phyloP scores from a whole-genome alignment of 2,888 invertebrate genomes.

The Clanis bilineata region DNA sequence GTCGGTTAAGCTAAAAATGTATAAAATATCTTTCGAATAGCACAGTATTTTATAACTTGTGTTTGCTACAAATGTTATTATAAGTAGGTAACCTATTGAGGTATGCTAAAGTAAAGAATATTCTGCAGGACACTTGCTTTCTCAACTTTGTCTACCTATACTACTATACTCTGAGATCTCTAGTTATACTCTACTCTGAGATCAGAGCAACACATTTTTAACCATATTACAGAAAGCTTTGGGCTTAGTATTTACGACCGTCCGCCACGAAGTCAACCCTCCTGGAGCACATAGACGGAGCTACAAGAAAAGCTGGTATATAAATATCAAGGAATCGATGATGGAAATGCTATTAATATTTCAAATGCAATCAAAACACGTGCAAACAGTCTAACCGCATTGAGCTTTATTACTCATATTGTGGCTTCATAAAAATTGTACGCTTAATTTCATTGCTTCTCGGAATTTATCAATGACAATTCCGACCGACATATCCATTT shows the following conservation, averaged over 20 bases:
- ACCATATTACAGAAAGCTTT: too few species aligned
- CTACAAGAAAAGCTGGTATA: too few species aligned
- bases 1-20: background rate
- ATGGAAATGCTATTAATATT: slow-evolving; percentile 1
- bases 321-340: too few species aligned
- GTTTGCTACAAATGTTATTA: background rate
- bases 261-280: too few species aligned
- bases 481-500: background rate
- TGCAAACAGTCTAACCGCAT: slow-evolving; percentile 3
- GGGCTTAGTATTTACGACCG: too few species aligned
- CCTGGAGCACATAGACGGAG: too few species aligned
- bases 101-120: background rate
- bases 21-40: background rate
- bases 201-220: too few species aligned
- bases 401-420: background rate
- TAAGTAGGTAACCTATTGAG: too few species aligned
- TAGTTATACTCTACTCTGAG: too few species aligned
- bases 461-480: background rate
- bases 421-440: background rate
- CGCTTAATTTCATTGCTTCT: background rate
- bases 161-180: too few species aligned
- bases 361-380: slow-evolving; percentile 1
- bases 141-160: too few species aligned
- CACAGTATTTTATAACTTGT: background rate
- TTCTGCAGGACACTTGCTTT: background rate